Evolutionary conservation across 1,140 invertebrate genomes (phyloP), one percentile per base, ranked within the genome.

Genomic region (Matsumurasca onukii): DNA sequence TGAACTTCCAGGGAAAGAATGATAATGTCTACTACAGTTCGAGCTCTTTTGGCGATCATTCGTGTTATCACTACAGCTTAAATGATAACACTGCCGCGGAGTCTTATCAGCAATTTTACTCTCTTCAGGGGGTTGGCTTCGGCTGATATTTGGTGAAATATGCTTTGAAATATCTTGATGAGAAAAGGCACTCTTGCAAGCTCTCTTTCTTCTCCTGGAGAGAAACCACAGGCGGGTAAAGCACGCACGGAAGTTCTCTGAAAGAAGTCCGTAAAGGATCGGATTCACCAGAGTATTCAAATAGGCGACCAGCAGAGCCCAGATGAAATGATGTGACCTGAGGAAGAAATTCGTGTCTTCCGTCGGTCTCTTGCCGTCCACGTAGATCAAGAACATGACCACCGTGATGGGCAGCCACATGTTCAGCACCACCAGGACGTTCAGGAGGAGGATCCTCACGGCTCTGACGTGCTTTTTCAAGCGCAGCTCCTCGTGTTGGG

Each of bases 241-340:
- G 73, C 84, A 85, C 63, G 85, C 81, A 72, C 89, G 80, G 77
- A 93, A 92, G 75, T 88, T 90, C 68, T 89, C 89, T 3, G 89
- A 91, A 73, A 91, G 85, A 67, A 91, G 85, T 57, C 91, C 90
- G 75, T 92, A 93, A 17, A 93, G 83, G 17, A 93, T 78, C 1
- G 91, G 91, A 80, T 93, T 93, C 55, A 91, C 86, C 71, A 90
- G 86, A 5, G 88, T 89, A 75, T 91, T 91, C 17, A 88, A 77
- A 65, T 89, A 84, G 2, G 87, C 88, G 0, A 88, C 77, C 12
- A 86, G 77, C 30, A 89, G 78, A 2, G 86, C 77, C 77, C 80
- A 81, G 12, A 86, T 74, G 70, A 86, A 86, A 73, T 86, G 82
- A 67, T 83, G 80, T 1, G 82, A 84, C n/a, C 67, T 20, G 24